phyloP scores from a whole-genome alignment of 1,140 invertebrate genomes.

The Euwallacea fornicatus region DNA sequence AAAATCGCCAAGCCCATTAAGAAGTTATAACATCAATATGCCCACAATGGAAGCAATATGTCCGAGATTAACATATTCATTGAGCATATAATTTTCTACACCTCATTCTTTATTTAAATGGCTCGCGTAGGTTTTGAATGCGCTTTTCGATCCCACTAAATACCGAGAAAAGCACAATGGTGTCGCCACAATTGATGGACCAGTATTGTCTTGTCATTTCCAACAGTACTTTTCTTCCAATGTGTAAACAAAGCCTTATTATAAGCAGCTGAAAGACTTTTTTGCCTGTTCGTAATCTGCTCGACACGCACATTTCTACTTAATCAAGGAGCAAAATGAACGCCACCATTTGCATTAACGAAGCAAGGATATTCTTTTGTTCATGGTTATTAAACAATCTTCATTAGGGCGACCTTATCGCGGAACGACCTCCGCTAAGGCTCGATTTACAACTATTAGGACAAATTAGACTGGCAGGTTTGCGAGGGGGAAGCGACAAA shows the following conservation, averaged over 20 bases:
- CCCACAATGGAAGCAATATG: slow-evolving; percentile 21
- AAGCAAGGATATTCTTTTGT: slow-evolving; percentile 37
- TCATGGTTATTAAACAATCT: slow-evolving; percentile 39
- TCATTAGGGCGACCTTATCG: slow-evolving; percentile 33
- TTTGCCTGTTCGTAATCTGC: too few relatives aligned
- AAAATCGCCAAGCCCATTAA: slow-evolving; percentile 1
- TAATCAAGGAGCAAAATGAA: slow-evolving; percentile 38
- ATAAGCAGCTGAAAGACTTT: background rate
- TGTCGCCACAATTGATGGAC: slow-evolving; percentile 22
- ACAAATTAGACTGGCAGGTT: slow-evolving; percentile 23
- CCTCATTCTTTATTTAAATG: slow-evolving; percentile 28
- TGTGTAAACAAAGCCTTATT: slow-evolving; percentile 6
- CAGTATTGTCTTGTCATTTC: slow-evolving; percentile 15
- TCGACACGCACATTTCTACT: slow-evolving; percentile 36
- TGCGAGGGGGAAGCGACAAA: too few relatives aligned
- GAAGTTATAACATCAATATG: slow-evolving; percentile 8
- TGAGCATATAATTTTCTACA: slow-evolving; percentile 24
- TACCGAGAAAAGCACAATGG: slow-evolving; percentile 14
- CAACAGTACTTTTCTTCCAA: background rate
- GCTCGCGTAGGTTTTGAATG: slow-evolving; percentile 9
- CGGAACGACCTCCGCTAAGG: slow-evolving; percentile 22
- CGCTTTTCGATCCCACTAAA: slow-evolving; percentile 14
- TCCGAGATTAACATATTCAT: slow-evolving; percentile 22
- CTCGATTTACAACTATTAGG: slow-evolving; percentile 33
- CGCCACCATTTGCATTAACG: slow-evolving; percentile 34